phyloP scores from a whole-genome alignment of 2,888 invertebrate genomes.

The Agrochola macilenta region DNA sequence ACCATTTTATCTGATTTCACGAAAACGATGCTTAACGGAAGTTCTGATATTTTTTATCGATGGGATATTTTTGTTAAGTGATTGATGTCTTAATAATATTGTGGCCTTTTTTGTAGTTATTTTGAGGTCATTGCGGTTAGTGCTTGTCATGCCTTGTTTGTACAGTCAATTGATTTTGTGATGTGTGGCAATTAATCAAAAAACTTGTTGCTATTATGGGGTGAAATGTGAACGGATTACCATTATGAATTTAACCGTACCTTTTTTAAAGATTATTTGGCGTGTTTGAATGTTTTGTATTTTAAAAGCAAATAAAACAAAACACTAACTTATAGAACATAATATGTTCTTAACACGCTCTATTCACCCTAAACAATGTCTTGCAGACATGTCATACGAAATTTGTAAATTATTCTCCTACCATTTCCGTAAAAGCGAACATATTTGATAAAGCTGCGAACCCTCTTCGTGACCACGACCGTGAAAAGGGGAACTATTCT shows the following conservation, averaged over 20 bases:
- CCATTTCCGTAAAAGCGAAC: constrained; percentile 48
- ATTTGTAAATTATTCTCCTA: constrained; percentile 33
- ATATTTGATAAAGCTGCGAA: constrained; percentile 44
- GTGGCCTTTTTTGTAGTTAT: constrained; percentile 55
- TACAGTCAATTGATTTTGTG: constrained; percentile 53
- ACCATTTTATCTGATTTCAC: constrained; percentile 70
- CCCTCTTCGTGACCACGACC: constrained; percentile 56
- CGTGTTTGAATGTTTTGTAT: too few relatives aligned
- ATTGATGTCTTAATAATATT: constrained; percentile 73
- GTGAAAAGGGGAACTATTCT: constrained; percentile 65
- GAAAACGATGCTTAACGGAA: constrained; percentile 72
- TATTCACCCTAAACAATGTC: constrained; percentile 32
- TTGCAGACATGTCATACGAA: constrained; percentile 23
- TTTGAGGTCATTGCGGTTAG: constrained; percentile 57
- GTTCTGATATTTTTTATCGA: constrained; percentile 60
- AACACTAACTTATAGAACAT: neutral
- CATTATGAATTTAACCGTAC: neutral
- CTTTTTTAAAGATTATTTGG: too few relatives aligned
- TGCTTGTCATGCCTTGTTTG: constrained; percentile 45
- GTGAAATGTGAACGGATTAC: too few relatives aligned
- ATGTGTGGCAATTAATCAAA: constrained; percentile 40
- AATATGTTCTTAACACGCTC: constrained; percentile 18
- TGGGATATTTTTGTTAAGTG: constrained; percentile 49
- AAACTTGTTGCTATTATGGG: neutral
- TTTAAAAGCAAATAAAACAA: neutral